phyloP scores from a whole-genome alignment of 2,888 invertebrate species.

The Matsumyia berberina region DNA sequence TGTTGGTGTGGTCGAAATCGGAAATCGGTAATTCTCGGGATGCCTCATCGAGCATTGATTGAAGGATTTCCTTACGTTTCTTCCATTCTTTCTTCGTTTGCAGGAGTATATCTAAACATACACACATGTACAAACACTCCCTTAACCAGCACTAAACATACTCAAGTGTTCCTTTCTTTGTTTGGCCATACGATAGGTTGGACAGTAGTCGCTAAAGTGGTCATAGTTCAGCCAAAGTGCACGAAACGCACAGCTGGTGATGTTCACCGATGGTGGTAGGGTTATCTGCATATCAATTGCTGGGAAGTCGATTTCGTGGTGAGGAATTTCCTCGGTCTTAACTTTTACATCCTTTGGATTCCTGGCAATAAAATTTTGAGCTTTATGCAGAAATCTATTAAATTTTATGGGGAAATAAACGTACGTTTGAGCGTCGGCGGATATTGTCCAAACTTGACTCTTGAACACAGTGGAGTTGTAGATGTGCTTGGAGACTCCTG shows the following conservation, averaged over 20 bases:
- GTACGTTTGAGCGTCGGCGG: slow-evolving; percentile 82
- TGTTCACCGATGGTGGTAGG: slow-evolving; percentile 84
- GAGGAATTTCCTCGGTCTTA: slow-evolving; percentile 81
- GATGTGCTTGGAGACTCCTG: slow-evolving; percentile 82
- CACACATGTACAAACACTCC: slow-evolving; percentile 31
- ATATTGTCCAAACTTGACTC: slow-evolving; percentile 82
- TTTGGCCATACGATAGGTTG: slow-evolving; percentile 80
- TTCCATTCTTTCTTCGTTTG: slow-evolving; percentile 84
- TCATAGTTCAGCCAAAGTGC: slow-evolving; percentile 86
- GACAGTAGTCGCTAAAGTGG: slow-evolving; percentile 85
- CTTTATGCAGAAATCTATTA: neutral
- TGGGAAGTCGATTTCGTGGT: slow-evolving; percentile 84
- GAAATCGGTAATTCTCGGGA: slow-evolving; percentile 80
- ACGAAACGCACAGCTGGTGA: slow-evolving; percentile 84
- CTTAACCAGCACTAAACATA: slow-evolving; percentile 20
- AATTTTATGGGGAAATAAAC: slow-evolving; percentile 10
- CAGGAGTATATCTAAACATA: slow-evolving; percentile 80
- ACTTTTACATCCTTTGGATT: slow-evolving; percentile 81
- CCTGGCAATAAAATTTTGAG: slow-evolving; percentile 53
- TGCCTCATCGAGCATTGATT: slow-evolving; percentile 82
- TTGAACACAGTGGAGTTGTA: slow-evolving; percentile 83
- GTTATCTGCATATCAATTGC: slow-evolving; percentile 84
- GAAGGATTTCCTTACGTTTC: slow-evolving; percentile 83
- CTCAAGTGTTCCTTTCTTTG: slow-evolving; percentile 77
- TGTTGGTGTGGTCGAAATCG: slow-evolving; percentile 79